Evolutionary conservation across 1,140 invertebrate genomes (phyloP), one percentile per base, ranked within the genome.

Genomic region (Wiebesia pumilae): DNA sequence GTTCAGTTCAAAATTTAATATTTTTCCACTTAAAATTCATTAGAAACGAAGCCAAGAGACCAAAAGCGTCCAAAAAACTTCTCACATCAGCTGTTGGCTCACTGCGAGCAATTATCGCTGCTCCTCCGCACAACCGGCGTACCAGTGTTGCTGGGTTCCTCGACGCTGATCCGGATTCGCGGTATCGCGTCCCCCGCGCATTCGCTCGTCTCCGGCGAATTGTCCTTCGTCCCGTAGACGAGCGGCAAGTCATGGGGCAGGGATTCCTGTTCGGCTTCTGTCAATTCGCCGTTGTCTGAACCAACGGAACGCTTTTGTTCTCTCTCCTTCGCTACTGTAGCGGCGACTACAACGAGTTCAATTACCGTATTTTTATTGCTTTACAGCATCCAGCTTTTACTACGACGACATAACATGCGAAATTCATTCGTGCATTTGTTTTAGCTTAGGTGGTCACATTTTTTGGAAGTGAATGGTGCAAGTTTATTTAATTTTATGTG

Each of bases 181-280:
- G 65, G 38, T 30, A 82, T 67, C 7, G 30, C 9, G 10, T 19
- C 65, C 6, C 58, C 58, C 19, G 21, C 30, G n/a, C 14, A 33
- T 6, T 89, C 78, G 0, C 67, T 86, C 35, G 73, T 87, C 33
- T 90, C 89, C 14, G 77, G 88, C 62, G 88, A 88, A 19, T 89
- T 89, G 65, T 71, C 83, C 0, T 82, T 43, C 12, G 62, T 67
- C 14, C 19, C 19, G 19, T 54, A 88, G n/a, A 43, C 14, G 2
- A 81, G 35, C 2, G 43, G 14, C n/a, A 85, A 82, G 77, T 90
- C 89, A 14, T 90, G 88, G 0, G 89, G 87, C 30, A 91, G 81
- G 0, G 88, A 88, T n/a, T 90, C 89, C 73, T 89, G 89, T 35
- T 91, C 90, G 9, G 83, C 87, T 51, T 92, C 90, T 10, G 88